A percentile compares a stretch with the other conserved stretches of the same genome.
phyloP scores from a whole-genome alignment of 2,888 invertebrate species.

The Apeira syringaria region DNA sequence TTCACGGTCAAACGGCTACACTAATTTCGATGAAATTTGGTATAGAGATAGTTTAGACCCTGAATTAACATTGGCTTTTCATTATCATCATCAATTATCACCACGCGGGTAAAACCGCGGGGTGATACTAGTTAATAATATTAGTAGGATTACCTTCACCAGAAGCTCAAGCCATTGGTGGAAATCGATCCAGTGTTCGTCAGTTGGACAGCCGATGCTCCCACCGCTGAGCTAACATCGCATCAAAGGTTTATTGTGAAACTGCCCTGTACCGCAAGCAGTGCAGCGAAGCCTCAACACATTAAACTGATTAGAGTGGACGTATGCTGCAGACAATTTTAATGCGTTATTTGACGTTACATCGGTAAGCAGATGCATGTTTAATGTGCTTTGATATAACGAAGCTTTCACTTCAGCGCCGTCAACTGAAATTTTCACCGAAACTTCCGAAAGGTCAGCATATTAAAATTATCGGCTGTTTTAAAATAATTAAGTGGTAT shows the following conservation, averaged over 20 bases:
- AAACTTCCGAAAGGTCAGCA: conserved; percentile 42
- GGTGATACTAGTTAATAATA: no score
- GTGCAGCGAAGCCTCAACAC: conserved; percentile 30
- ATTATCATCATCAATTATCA: no score
- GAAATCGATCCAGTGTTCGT: no score
- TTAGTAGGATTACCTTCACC: no score
- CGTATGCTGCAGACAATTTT: conserved; percentile 62
- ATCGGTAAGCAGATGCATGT: conserved; percentile 43
- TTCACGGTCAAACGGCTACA: no score
- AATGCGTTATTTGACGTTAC: conserved; percentile 61
- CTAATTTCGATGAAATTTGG: no score
- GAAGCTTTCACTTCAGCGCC: conserved; percentile 51
- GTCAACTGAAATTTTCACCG: conserved; percentile 35
- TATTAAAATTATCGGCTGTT: conserved; percentile 34
- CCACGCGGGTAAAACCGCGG: no score
- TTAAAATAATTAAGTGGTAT: conserved; percentile 30
- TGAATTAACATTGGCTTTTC: no score
- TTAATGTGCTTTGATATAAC: conserved; percentile 40
- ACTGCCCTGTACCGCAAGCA: conserved; percentile 9
- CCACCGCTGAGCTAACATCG: no score
- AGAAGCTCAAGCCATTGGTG: no score
- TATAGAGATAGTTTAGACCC: no score
- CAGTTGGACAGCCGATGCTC: no score
- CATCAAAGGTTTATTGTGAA: background rate
- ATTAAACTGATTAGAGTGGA: conserved; percentile 67